phyloP scores from a whole-genome alignment of 2,797 vertebrate genomes.

The Siniperca undulata region DNA sequence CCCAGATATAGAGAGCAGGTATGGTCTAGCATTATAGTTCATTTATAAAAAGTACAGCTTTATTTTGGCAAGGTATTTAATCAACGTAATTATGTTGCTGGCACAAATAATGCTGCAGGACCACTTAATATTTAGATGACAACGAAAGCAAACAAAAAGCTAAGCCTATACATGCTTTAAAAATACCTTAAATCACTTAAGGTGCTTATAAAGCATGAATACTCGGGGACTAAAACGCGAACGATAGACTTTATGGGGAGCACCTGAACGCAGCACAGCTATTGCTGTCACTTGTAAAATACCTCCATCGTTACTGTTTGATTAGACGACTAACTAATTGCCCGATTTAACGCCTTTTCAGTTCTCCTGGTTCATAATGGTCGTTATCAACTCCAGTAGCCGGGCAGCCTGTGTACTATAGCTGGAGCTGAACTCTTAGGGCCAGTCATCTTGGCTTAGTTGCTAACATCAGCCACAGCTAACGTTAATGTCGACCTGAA shows the following conservation, averaged over 20 bases:
- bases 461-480: conserved; percentile 56
- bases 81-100: neutral
- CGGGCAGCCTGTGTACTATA: conserved; percentile 5
- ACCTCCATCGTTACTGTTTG: neutral
- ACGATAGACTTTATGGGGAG: conserved; percentile 9
- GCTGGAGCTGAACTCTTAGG: conserved; percentile 38
- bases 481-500: conserved; percentile 26
- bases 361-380: rapidly evolving
- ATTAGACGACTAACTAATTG: neutral
- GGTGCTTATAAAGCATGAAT: neutral
- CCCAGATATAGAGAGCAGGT: neutral
- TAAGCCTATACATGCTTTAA: neutral
- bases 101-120: neutral
- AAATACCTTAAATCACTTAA: neutral
- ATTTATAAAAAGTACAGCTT: neutral
- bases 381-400: neutral
- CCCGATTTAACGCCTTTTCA: rapidly evolving
- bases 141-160: neutral
- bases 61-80: neutral
- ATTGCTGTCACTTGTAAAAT: conserved; percentile 27
- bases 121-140: neutral
- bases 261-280: conserved; percentile 51
- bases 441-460: conserved; percentile 58
- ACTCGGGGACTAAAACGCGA: neutral
- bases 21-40: neutral